Evolutionary conservation across 2,113 vertebrate genomes (phyloP), one percentile per base, ranked within the genome.

Genomic region (Sisor rabdophorus): DNA sequence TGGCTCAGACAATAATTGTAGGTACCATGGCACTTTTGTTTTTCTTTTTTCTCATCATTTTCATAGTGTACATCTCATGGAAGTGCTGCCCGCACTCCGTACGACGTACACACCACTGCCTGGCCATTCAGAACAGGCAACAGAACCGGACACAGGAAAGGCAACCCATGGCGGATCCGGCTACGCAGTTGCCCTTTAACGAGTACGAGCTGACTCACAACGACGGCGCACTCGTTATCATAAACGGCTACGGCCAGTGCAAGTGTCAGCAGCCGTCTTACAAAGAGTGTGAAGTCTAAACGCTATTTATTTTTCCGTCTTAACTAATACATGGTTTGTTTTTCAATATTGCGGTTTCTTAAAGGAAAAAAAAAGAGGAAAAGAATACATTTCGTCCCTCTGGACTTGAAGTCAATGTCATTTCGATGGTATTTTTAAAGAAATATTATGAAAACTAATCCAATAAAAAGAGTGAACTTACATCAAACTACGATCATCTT

Each of bases 221-320:
- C 87, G 92, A 93, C 68, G 97, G 96, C 82, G 95, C 97, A 76
- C 95, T 98, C 81, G 97, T 98, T 89, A 98, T 98, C 91, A 98
- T 98, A 84, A 98, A 98, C 54, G 96, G 96, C 87, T 98, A 98
- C 0, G 96, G 95, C 94, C 96, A 98, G 92, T 98, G 96, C 94
- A 98, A 98, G 89, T 98, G 96, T 91, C 96, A 98, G 94, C 96
- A 98, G 88, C 94, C 98, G 93, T 95, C 96, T 89, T 98, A 98
- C 85, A 98, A 98, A 94, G 96, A 98, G 94, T 98, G 96, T 93
- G 96, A 98, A 95, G 96, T 98, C 93, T 98, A 93, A 95, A 93
- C 67, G 17, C 89, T 91, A 91, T 92, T 91, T 91, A 92, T 91
- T 91, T 82, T 78, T 92, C 90, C 40, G 40, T 87, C 53, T 91